These are phyloP conservation scores for Dasyornis broadbenti DNA, from an alignment of 2,113 vertebrate species.

Conservation along the genomic window DNA sequence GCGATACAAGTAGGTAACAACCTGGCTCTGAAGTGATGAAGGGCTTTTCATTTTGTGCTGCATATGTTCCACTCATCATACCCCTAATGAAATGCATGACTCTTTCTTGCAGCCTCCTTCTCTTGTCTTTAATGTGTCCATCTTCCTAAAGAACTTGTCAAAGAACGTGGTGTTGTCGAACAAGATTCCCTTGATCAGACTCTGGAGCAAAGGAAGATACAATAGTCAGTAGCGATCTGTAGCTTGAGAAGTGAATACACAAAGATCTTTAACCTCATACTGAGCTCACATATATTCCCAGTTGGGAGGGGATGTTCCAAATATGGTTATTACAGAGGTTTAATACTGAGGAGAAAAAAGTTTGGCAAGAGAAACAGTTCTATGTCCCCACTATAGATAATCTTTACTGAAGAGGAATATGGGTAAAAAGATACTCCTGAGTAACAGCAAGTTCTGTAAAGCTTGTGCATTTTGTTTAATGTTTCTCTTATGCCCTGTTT, in stretches of 20 bases:
- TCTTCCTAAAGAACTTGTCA: not conserved
- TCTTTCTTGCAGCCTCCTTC: not conserved
- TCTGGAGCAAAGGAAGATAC: not conserved
- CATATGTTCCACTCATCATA: not conserved
- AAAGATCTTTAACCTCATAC: not conserved
- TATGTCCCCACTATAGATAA: rapidly evolving
- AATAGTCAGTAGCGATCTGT: not conserved
- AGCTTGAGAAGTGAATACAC: not conserved
- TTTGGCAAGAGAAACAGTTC: not conserved
- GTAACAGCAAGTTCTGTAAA: not conserved
- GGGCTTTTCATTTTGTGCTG: not conserved
- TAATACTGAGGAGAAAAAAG: not conserved
- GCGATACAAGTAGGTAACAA: not conserved
- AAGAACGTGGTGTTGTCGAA: rapidly evolving
- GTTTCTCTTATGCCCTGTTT: not conserved
- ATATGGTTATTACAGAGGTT: not conserved
- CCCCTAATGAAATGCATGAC: not conserved
- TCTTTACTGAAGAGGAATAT: not conserved
- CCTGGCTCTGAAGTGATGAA: not conserved
- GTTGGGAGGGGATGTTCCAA: not conserved
- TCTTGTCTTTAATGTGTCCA: not conserved
- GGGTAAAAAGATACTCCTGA: not conserved
- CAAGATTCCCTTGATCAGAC: not conserved
- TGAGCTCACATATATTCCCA: not conserved
- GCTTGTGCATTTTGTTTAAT: not conserved